Evolutionary conservation across 2,113 vertebrate genomes (phyloP), one percentile per base, ranked within the genome.

Genomic region (Campylomormyrus numenius): DNA sequence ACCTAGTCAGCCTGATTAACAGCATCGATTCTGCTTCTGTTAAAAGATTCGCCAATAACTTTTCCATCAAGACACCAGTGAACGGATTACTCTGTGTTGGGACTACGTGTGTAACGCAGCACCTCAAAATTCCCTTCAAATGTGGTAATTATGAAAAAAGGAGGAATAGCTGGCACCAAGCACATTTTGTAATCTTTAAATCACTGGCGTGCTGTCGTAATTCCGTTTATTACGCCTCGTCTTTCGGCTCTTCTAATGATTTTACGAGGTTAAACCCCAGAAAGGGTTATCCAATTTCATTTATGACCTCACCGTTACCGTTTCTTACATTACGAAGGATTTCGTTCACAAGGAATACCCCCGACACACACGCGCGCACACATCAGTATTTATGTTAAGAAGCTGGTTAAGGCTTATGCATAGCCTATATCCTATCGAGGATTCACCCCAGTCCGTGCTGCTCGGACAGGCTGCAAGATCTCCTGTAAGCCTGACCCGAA

Each of bases 251-350:
- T 88, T 83, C 17, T 87, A 52, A 87, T 90, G 17, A 31, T 74
- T 50, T 90, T 90, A 66, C 85, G 48, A 35, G 85, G 89, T 31
- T 52, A 21, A 80, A 83, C 17, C 80, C 35, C 93, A 93, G 91
- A 91, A 90, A 90, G 85, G 92, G 77, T 91, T 94, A 94, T 94
- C 92, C 92, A 92, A 93, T 92, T 94, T 88, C 77, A 58, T 89
- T 17, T 93, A 95, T 96, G 95, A 96, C 92, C 94, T 96, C 95
- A 95, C 91, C 94, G 93, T 92, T 93, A 91, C 74, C 13, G 93
- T 95, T 94, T 94, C 90, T 92, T 91, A 89, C 92, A 90, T 90
- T 91, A 92, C 90, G 90, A 91, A 91, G 90, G 15, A 90, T 93
- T 95, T 94, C 94, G 95, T 96, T 96, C 94, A 95, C 91, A 93